A percentile compares a stretch with the other conserved stretches of the same genome.
phyloP scores from a whole-genome alignment of 1,140 invertebrate genomes.

The Sinella curviseta region DNA sequence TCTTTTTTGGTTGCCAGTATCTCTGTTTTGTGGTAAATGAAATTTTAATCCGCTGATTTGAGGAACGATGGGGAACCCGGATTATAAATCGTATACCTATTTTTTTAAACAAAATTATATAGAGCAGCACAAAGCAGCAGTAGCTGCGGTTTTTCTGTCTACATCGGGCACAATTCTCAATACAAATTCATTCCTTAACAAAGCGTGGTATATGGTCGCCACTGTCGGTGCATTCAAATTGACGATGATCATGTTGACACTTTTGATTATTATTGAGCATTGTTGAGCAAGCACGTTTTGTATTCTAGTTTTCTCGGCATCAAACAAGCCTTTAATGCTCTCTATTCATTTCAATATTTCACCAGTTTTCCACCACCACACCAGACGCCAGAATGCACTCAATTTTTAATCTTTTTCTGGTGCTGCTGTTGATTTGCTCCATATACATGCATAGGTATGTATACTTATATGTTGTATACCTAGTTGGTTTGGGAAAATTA shows the following conservation, averaged over 20 bases:
- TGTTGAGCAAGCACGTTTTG: neutral
- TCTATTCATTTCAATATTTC: slow-evolving; percentile 6
- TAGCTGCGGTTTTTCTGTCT: neutral
- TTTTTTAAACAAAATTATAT: neutral
- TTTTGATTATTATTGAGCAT: neutral
- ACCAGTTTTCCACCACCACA: neutral
- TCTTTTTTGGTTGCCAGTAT: neutral
- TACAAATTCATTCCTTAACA: neutral
- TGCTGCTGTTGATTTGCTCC: neutral
- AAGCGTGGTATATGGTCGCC: neutral
- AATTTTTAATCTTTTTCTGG: slow-evolving; percentile 10
- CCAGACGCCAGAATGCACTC: neutral
- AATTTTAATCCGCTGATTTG: slow-evolving; percentile 5
- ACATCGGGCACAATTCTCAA: too few species aligned
- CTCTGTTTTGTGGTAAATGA: neutral
- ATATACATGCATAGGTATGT: too few species aligned
- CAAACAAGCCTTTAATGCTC: neutral
- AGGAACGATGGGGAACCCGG: neutral
- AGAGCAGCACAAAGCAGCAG: neutral
- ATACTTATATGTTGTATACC: too few species aligned
- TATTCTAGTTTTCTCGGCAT: neutral
- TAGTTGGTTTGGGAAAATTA: too few species aligned
- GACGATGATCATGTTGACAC: slow-evolving; percentile 24
- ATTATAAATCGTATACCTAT: neutral
- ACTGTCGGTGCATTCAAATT: slow-evolving; percentile 9